These are phyloP conservation scores for Coptodon rendalli DNA, from an alignment of 2,113 vertebrate genomes.

Conservation along the genomic window DNA sequence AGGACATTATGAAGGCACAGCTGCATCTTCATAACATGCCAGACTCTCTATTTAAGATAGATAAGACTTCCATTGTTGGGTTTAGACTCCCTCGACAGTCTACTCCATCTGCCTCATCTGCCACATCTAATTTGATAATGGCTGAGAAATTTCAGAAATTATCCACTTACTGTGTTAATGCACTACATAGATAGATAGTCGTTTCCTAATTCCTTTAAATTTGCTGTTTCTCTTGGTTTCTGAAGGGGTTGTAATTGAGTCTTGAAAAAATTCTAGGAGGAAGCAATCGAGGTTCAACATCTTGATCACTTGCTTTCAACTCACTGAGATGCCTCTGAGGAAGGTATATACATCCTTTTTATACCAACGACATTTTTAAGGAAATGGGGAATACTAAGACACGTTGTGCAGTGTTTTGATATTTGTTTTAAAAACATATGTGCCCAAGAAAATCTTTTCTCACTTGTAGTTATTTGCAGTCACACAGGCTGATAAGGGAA, in stretches of 20 bases:
- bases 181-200: neutral
- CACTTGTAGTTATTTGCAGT: neutral
- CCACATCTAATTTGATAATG: neutral
- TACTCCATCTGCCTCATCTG: conserved; percentile 1
- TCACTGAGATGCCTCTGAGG: neutral
- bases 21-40: neutral
- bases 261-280: neutral
- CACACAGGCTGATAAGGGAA: neutral
- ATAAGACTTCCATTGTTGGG: neutral
- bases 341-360: neutral
- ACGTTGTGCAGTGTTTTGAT: neutral
- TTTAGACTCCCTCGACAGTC: neutral
- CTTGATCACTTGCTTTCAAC: neutral
- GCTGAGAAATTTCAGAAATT: neutral
- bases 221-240: neutral
- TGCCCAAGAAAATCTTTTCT: neutral
- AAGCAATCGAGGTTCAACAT: neutral
- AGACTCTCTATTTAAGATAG: neutral
- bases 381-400: neutral
- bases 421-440: neutral
- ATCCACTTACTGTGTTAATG: neutral
- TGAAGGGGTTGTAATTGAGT: neutral
- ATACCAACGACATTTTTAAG: neutral
- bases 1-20: neutral
- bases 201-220: neutral